phyloP scores from a whole-genome alignment of 1,140 invertebrate genomes.

The Temnothorax longispinosus region DNA sequence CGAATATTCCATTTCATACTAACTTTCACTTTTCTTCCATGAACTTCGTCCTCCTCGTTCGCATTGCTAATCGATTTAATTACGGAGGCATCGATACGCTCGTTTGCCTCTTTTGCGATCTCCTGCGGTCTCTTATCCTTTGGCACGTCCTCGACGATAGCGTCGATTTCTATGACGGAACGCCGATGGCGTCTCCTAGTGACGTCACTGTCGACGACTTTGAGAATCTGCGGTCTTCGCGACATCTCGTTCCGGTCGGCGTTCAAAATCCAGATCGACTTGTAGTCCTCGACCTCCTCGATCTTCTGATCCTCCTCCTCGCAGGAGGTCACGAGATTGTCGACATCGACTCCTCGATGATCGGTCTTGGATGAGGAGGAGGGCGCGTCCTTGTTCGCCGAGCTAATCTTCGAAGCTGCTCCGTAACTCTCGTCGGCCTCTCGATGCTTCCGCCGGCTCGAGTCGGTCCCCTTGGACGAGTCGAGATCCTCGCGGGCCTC shows the following conservation, averaged over 20 bases:
- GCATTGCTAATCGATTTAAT: neutral
- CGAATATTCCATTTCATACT: neutral
- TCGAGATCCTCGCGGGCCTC: neutral
- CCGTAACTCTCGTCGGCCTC: constrained; percentile 33
- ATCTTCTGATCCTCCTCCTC: constrained; percentile 50
- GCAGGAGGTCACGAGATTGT: constrained; percentile 42
- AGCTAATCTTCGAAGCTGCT: constrained; percentile 3
- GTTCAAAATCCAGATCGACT: constrained; percentile 82
- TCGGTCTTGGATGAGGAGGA: constrained; percentile 46
- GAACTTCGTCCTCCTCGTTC: neutral
- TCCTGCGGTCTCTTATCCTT: neutral
- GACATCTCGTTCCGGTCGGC: constrained; percentile 82
- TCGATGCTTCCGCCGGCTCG: neutral
- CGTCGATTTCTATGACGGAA: constrained; percentile 36
- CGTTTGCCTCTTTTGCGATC: neutral
- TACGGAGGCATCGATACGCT: neutral
- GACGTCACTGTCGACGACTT: constrained; percentile 83
- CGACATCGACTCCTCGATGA: constrained; percentile 57
- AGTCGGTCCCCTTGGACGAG: neutral
- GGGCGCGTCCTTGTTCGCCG: neutral
- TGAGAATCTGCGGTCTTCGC: constrained; percentile 83
- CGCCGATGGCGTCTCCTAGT: constrained; percentile 71
- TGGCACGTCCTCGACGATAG: neutral
- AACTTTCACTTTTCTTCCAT: constrained; percentile 32
- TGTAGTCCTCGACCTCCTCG: constrained; percentile 78